Evolutionary conservation across 1,140 invertebrate species (phyloP).

Genomic region (Littorina saxatilis): DNA sequence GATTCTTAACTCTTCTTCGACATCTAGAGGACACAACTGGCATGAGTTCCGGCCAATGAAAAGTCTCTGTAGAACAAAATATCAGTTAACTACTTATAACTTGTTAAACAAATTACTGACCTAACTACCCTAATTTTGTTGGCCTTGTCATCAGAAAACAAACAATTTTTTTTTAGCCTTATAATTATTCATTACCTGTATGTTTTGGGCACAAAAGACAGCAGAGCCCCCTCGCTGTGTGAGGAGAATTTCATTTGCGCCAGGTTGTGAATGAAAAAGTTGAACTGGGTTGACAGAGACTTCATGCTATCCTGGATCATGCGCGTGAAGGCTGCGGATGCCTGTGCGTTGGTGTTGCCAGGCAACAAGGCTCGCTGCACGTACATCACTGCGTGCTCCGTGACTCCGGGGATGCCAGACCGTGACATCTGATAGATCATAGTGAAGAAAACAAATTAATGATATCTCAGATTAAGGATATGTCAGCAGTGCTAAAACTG

Average conservation of each 20-base stretch:
- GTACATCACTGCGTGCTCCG: constrained; percentile 92
- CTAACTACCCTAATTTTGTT: too few species aligned
- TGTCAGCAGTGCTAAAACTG: neutral
- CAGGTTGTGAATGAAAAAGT: constrained; percentile 98
- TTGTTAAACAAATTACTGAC: too few species aligned
- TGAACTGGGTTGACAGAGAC: constrained; percentile 93
- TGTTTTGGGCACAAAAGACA: constrained; percentile 95
- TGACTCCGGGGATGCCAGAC: constrained; percentile 95
- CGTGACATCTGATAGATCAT: constrained; percentile 86
- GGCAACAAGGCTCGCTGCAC: constrained; percentile 93
- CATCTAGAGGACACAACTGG: too few species aligned
- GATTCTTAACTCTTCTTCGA: too few species aligned
- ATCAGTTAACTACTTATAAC: too few species aligned
- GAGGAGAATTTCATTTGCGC: constrained; percentile 94
- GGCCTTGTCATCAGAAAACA: too few species aligned
- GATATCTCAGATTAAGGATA: neutral
- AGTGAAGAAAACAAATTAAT: constrained; percentile 22
- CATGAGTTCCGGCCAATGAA: too few species aligned
- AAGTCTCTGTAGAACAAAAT: too few species aligned
- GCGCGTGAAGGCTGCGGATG: constrained; percentile 84
- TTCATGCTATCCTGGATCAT: constrained; percentile 76
- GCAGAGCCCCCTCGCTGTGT: constrained; percentile 85
- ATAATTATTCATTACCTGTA: too few species aligned
- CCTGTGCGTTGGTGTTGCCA: constrained; percentile 93
- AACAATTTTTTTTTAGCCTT: too few species aligned